Evolutionary conservation across 1,140 invertebrate species (phyloP).

Genomic region (Sesamia nonagrioides): DNA sequence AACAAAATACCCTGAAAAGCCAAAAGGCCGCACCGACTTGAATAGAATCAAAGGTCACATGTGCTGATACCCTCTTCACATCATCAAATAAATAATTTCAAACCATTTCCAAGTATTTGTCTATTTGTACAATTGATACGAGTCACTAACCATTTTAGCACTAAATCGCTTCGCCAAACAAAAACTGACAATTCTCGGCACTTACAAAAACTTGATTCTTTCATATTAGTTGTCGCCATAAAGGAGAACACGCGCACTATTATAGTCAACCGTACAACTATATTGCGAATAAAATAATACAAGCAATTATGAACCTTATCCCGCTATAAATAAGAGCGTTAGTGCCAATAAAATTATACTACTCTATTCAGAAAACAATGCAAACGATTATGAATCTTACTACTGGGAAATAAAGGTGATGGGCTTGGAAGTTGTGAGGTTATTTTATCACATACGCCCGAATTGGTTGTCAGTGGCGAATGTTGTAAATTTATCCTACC

Average conservation of each 20-base stretch:
- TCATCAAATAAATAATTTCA: conserved; percentile 34
- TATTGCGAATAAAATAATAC: conserved; percentile 34
- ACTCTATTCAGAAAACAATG: conserved; percentile 13
- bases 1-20: too few relatives aligned
- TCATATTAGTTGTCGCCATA: conserved; percentile 68
- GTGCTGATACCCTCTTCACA: not conserved
- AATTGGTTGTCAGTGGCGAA: conserved; percentile 61
- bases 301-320: conserved; percentile 43
- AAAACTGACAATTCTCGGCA: conserved; percentile 55
- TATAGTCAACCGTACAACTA: conserved; percentile 28
- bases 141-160: conserved; percentile 29
- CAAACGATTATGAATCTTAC: conserved; percentile 54
- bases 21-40: not conserved
- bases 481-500: conserved; percentile 63
- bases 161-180: conserved; percentile 50
- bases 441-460: conserved; percentile 59
- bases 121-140: conserved; percentile 16
- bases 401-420: conserved; percentile 36
- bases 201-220: conserved; percentile 59
- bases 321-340: conserved; percentile 23
- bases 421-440: conserved; percentile 48
- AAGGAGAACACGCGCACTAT: conserved; percentile 50
- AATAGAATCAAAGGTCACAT: not conserved
- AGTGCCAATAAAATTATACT: conserved; percentile 37
- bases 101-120: conserved; percentile 20